phyloP scores from a whole-genome alignment of 2,113 vertebrate genomes.

The Leptocoma aspasia region DNA sequence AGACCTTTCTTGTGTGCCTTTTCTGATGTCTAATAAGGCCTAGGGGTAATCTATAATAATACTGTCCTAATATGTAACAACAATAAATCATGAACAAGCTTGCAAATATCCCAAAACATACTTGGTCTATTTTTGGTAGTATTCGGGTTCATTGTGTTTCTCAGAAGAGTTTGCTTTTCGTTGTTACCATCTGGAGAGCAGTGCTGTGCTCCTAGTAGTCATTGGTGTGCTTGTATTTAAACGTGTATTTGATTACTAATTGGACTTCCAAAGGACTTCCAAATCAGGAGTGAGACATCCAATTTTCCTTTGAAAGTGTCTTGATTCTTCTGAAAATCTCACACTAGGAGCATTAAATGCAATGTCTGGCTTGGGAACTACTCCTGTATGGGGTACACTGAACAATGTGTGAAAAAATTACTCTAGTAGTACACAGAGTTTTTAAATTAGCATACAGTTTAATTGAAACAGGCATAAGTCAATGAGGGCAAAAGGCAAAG shows the following conservation, averaged over 20 bases:
- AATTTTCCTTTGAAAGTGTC: background rate
- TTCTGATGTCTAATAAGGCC: background rate
- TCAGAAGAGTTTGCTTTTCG: background rate
- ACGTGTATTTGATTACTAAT: background rate
- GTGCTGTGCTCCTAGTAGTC: background rate
- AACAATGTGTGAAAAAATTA: background rate
- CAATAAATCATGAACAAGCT: background rate
- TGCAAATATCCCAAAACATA: background rate
- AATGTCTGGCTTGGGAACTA: background rate
- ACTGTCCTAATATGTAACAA: background rate
- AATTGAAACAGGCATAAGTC: background rate
- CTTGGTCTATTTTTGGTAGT: background rate
- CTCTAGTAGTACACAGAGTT: background rate
- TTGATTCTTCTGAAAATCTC: background rate
- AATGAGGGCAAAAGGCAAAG: background rate
- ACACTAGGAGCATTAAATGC: rapidly evolving
- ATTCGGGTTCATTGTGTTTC: background rate
- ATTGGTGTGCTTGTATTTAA: background rate
- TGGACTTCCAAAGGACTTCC: background rate
- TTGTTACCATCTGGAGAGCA: background rate
- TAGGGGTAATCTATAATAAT: background rate
- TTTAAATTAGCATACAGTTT: background rate
- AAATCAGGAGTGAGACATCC: background rate
- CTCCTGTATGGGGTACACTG: background rate
- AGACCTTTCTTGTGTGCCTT: background rate